Percentiles rank a stretch among this genome's conserved stretches.
Evolutionary conservation across 2,113 vertebrate genomes (phyloP).

Genomic region (Maccullochella peelii): DNA sequence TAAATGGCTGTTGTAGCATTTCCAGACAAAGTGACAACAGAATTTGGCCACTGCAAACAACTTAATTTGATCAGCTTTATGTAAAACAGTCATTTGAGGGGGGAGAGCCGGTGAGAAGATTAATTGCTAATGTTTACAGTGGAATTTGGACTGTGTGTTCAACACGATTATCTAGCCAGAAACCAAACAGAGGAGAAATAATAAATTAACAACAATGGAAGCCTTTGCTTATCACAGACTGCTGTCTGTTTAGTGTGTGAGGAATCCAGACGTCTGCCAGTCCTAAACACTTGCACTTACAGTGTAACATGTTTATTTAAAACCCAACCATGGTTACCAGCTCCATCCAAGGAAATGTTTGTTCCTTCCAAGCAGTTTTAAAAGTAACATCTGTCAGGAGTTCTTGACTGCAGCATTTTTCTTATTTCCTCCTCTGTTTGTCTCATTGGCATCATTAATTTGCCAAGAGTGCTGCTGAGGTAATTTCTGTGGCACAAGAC

Average conservation of each 20-base stretch:
- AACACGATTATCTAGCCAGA: constrained; percentile 81
- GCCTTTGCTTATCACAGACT: constrained; percentile 75
- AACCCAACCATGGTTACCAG: constrained; percentile 26
- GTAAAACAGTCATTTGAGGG: constrained; percentile 76
- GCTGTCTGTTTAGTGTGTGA: constrained; percentile 70
- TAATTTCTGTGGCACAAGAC: constrained; percentile 92
- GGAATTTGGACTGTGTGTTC: constrained; percentile 84
- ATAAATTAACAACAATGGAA: constrained; percentile 81
- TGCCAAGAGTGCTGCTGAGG: constrained; percentile 85
- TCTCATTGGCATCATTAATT: constrained; percentile 82
- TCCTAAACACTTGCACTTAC: constrained; percentile 47
- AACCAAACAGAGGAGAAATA: constrained; percentile 78
- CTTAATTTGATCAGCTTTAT: constrained; percentile 86
- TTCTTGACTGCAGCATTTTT: constrained; percentile 35
- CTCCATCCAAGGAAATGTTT: constrained; percentile 48
- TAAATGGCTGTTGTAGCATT: constrained; percentile 55
- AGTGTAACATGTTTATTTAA: constrained; percentile 69
- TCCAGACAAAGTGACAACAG: constrained; percentile 76
- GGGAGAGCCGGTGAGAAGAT: constrained; percentile 64
- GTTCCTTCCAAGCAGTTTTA: constrained; percentile 19
- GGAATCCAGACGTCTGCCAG: constrained; percentile 52
- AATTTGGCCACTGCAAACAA: constrained; percentile 78
- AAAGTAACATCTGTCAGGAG: constrained; percentile 30
- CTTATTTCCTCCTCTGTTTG: constrained; percentile 33
- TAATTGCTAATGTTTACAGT: constrained; percentile 86